Percentiles rank a stretch among this genome's conserved stretches.
Evolutionary conservation across 2,113 vertebrate genomes (phyloP).

Genomic region (Tachuris rubrigastra): DNA sequence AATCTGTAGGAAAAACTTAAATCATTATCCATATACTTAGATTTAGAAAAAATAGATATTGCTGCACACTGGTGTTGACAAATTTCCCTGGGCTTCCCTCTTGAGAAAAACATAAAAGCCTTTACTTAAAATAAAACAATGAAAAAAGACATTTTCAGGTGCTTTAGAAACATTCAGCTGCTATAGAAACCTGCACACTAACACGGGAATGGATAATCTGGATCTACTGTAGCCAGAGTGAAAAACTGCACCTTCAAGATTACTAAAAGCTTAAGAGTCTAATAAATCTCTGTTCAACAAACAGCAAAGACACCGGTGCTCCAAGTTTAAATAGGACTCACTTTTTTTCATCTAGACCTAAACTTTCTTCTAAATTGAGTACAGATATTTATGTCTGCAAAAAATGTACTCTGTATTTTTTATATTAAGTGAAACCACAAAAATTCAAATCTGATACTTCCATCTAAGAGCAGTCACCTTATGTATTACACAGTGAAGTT

Average conservation of each 20-base stretch:
- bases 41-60: background rate
- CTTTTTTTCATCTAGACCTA: background rate
- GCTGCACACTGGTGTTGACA: rapidly evolving
- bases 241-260: background rate
- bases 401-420: background rate
- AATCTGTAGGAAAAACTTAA: background rate
- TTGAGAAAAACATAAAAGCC: background rate
- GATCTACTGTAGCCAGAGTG: background rate
- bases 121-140: background rate
- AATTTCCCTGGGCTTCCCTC: background rate
- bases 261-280: background rate
- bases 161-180: background rate
- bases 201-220: background rate
- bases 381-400: background rate
- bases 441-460: background rate
- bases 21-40: rapidly evolving
- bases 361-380: background rate
- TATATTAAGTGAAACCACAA: background rate
- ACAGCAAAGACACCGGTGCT: background rate
- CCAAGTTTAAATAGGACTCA: background rate
- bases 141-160: background rate
- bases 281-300: background rate
- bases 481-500: background rate
- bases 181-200: background rate
- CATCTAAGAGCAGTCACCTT: background rate